Conservation (phyloP, 2,797 vertebrate genomes). For the Propithecus perrieri region DNA sequence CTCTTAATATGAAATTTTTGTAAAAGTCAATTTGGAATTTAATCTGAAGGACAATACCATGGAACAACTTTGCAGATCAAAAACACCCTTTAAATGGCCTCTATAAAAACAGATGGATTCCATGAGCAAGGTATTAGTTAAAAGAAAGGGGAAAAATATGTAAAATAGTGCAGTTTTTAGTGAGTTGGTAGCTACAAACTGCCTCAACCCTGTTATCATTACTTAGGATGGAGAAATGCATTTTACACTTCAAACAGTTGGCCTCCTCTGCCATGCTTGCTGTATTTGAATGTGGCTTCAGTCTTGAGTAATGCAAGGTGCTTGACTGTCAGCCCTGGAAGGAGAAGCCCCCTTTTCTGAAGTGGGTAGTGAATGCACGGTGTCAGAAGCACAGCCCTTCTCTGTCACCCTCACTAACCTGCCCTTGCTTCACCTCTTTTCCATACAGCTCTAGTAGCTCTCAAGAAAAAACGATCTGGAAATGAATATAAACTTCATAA, state of each 20-base stretch:
- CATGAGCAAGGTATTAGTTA: neutral
- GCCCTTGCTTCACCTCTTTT: neutral
- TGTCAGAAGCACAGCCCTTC: neutral
- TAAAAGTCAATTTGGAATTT: constrained; percentile 63
- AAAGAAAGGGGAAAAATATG: neutral
- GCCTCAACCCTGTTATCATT: constrained; percentile 19
- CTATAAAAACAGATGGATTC: neutral
- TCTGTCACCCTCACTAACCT: neutral
- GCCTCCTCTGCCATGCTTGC: constrained; percentile 28
- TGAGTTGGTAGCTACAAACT: neutral
- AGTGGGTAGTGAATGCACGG: neutral
- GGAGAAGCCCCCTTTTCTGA: neutral
- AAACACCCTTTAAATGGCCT: neutral
- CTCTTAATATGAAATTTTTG: constrained; percentile 69
- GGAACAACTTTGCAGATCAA: constrained; percentile 9
- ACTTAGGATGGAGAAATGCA: constrained; percentile 45
- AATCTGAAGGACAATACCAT: constrained; percentile 32
- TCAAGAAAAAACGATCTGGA: neutral
- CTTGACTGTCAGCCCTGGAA: neutral
- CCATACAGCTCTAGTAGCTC: neutral
- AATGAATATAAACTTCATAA: constrained; percentile 46
- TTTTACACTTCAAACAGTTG: constrained; percentile 20
- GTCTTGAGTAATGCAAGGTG: neutral
- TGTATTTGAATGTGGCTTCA: neutral
- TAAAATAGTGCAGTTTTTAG: neutral